These are phyloP conservation scores for Centropus unirufus DNA, from an alignment of 2,113 vertebrate species.

Conservation along the genomic window DNA sequence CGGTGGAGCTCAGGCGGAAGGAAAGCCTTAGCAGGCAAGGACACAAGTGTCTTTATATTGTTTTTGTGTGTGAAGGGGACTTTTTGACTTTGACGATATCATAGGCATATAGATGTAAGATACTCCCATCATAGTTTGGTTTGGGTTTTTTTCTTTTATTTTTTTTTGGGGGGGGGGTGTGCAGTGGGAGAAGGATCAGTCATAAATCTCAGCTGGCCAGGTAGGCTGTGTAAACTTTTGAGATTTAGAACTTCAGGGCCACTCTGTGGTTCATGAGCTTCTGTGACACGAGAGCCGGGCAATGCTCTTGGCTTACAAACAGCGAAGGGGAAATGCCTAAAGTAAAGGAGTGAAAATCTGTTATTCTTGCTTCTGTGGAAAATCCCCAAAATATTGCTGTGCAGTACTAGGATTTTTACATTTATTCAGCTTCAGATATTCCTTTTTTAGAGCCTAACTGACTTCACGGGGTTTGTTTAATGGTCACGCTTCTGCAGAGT, in stretches of 20 bases:
- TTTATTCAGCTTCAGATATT: neutral
- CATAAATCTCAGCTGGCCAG: conserved; percentile 6
- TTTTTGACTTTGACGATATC: neutral
- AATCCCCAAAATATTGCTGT: neutral
- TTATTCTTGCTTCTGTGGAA: neutral
- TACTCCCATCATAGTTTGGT: neutral
- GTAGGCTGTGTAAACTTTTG: neutral
- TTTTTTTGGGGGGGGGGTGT: too few species aligned
- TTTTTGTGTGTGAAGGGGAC: neutral
- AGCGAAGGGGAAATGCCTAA: neutral
- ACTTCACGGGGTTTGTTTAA: neutral
- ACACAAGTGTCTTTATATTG: neutral
- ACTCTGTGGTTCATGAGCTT: neutral
- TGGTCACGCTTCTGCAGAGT: neutral
- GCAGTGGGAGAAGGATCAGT: neutral
- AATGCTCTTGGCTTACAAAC: neutral
- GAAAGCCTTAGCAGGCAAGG: neutral
- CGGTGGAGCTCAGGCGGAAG: neutral
- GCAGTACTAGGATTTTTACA: neutral
- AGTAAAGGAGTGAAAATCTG: neutral
- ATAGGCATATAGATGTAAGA: neutral
- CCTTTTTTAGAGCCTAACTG: neutral
- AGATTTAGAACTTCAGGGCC: neutral
- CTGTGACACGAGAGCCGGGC: neutral
- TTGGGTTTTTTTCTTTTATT: rapidly evolving